A percentile compares a stretch with the other conserved stretches of the same genome.
phyloP scores from a whole-genome alignment of 2,888 invertebrate species.

The Lathronympha strigana region DNA sequence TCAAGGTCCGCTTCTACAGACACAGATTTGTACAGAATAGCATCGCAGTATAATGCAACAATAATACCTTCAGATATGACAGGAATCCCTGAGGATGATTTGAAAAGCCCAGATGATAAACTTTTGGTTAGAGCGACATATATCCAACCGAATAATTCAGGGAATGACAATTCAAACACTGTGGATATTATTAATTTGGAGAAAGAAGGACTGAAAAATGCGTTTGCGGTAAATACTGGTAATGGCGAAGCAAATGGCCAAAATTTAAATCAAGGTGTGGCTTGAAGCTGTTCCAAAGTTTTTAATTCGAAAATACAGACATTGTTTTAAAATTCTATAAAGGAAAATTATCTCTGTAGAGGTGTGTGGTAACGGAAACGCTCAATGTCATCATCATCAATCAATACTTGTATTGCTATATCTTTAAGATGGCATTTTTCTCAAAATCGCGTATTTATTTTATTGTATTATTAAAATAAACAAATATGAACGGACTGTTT shows the following conservation, averaged over 20 bases:
- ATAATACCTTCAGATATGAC: conserved; percentile 59
- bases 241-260: background rate
- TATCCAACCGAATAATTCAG: conserved; percentile 43
- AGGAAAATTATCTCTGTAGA: too few species aligned
- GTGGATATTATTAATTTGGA: conserved; percentile 16
- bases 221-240: background rate
- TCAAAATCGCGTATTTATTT: background rate
- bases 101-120: conserved; percentile 57
- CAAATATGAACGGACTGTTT: background rate
- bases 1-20: conserved; percentile 51
- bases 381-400: too few species aligned
- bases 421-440: background rate
- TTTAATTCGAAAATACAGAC: too few species aligned
- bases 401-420: background rate
- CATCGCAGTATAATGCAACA: conserved; percentile 54
- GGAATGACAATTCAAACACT: background rate
- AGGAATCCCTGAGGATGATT: conserved; percentile 54
- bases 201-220: background rate
- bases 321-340: too few species aligned
- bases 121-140: conserved; percentile 62
- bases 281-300: too few species aligned
- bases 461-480: background rate
- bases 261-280: background rate
- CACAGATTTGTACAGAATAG: conserved; percentile 55
- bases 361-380: background rate